These are phyloP conservation scores for Pseudolaguvia tuberculata DNA, from an alignment of 2,113 vertebrate genomes.

Conservation along the genomic window DNA sequence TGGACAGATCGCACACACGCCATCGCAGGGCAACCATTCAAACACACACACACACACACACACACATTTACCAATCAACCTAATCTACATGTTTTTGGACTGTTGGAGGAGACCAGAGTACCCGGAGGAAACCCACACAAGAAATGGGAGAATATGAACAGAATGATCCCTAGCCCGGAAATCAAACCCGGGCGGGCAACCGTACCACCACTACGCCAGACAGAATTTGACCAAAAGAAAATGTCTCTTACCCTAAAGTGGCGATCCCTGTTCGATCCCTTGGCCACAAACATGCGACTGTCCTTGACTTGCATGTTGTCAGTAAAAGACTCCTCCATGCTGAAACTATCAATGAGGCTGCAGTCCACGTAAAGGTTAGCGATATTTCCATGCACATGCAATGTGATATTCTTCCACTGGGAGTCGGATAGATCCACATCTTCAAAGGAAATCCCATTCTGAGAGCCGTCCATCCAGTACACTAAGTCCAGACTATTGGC, in stretches of 20 bases:
- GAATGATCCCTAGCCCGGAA: too few relatives aligned
- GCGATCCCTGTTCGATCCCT: constrained; percentile 72
- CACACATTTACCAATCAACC: too few relatives aligned
- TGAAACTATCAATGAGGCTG: constrained; percentile 76
- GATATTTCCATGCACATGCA: constrained; percentile 74
- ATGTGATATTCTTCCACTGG: constrained; percentile 81
- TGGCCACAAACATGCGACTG: constrained; percentile 75
- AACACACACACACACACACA: too few relatives aligned
- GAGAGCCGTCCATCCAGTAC: constrained; percentile 73
- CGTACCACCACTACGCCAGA: too few relatives aligned
- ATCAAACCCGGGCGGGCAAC: too few relatives aligned
- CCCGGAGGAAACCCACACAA: too few relatives aligned
- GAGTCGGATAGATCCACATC: constrained; percentile 80
- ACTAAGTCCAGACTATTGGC: constrained; percentile 80
- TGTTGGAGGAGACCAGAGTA: too few relatives aligned
- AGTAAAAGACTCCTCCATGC: constrained; percentile 80
- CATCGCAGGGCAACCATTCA: too few relatives aligned
- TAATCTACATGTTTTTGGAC: too few relatives aligned
- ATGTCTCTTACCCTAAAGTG: constrained; percentile 75
- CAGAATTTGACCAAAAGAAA: neutral
- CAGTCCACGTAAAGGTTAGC: constrained; percentile 80
- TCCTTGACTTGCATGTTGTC: constrained; percentile 68
- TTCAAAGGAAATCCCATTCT: constrained; percentile 73
- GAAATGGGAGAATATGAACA: too few relatives aligned
- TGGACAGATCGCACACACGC: too few relatives aligned